Evolutionary conservation across 2,888 invertebrate species (phyloP), one percentile per base, ranked within the genome.

Genomic region (Tenthredo notha): DNA sequence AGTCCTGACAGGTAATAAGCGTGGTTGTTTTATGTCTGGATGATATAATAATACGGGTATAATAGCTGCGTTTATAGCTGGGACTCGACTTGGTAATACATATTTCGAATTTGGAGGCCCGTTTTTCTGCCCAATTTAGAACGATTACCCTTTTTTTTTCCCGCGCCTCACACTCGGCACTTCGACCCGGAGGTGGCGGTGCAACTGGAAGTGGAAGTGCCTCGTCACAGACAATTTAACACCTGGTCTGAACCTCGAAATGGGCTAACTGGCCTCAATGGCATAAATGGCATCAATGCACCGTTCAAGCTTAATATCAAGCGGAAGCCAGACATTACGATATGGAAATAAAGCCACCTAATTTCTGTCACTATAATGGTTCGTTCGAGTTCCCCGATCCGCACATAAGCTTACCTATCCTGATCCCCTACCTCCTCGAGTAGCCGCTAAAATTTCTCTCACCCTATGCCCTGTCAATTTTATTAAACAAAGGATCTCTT

Each of bases 211-310:
- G 83, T 83, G 83, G 83, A 83, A 83, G 83, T 83, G 83, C 47
- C 83, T 61, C 92, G 92, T 93, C 92, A 92, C 93, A 92, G 92
- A 91, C 93, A 92, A 92, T 93, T 93, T 92, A 92, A 93, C 93
- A 93, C 93, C 93, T 93, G 93, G 91, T 43, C 77, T 54, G 47
- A 47, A n/a, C 70, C 84, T 70, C 37, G n/a, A 65, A 84, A 84
- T 83, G 70, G 83, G 43, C 83, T 83, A 37, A 70, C 83, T 43
- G 83, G 83, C 18, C 83, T 83, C 67, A 83, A 83, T 83, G 80
- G 80, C 65, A 80, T 75, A 47, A 75, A 75, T 75, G 83, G 67
- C 83, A 83, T 83, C 83, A 83, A 83, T 83, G 83, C 83, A 67
- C 83, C 83, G 83, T 70, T 83, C 61, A 40, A 50, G 83, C 67